Conservation (phyloP, 2,797 vertebrate genomes). For the Phaenicophaeus curvirostris region DNA sequence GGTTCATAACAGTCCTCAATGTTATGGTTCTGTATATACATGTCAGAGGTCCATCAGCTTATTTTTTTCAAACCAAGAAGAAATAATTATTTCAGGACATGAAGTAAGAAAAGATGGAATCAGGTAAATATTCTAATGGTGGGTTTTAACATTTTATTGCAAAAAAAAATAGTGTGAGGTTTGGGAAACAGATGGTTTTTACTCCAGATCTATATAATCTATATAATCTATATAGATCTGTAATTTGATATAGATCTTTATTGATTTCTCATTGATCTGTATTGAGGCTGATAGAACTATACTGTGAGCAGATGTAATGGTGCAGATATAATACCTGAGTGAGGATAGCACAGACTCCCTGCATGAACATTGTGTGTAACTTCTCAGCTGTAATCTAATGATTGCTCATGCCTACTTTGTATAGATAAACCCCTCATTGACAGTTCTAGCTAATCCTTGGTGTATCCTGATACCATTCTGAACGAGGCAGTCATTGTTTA, state of each 20-base stretch:
- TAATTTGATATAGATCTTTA: not conserved
- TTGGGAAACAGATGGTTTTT: not conserved
- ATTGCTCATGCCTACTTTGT: not conserved
- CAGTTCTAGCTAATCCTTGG: not conserved
- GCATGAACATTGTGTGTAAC: not conserved
- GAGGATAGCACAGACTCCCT: not conserved
- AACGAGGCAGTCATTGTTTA: not conserved
- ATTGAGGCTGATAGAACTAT: not conserved
- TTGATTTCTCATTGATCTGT: not conserved
- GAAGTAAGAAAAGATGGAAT: slow-evolving; percentile 89
- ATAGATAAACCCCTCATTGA: not conserved
- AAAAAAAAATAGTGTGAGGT: not conserved
- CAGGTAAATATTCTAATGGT: slow-evolving; percentile 78
- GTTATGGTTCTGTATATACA: slow-evolving; percentile 87
- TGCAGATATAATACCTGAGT: not conserved
- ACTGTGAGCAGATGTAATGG: not conserved
- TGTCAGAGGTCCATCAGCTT: slow-evolving; percentile 93
- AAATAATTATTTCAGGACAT: slow-evolving; percentile 93
- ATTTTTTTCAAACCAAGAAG: slow-evolving; percentile 93
- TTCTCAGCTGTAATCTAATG: not conserved
- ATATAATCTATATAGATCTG: too few relatives aligned
- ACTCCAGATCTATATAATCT: not conserved
- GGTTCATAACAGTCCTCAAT: slow-evolving; percentile 94
- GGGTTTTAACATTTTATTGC: not conserved
- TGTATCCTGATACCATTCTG: not conserved